phyloP scores from a whole-genome alignment of 2,797 vertebrate species.

The Micrastur ruficollis region DNA sequence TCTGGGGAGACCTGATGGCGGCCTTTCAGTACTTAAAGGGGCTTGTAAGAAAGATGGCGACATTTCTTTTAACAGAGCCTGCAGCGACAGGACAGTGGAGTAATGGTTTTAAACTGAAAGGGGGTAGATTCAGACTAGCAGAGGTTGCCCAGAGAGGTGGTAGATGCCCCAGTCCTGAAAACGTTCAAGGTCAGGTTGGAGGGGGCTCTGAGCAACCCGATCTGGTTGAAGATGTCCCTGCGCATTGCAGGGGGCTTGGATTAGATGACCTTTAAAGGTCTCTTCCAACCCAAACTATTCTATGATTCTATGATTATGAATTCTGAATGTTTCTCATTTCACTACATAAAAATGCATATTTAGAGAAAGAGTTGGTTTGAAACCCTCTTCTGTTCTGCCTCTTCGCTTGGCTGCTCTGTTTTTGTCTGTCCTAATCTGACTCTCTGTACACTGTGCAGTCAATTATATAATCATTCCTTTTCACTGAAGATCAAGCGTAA shows the following conservation, averaged over 20 bases:
- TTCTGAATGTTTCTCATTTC: background rate
- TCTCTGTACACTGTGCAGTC: background rate
- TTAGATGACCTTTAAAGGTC: background rate
- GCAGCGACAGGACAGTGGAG: background rate
- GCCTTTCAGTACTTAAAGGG: background rate
- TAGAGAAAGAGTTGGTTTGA: background rate
- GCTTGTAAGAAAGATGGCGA: background rate
- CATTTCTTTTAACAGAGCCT: background rate
- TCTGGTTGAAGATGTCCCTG: background rate
- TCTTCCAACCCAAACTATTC: background rate
- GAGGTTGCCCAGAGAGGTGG: background rate
- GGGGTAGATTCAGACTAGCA: background rate
- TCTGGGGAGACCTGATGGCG: rapidly evolving
- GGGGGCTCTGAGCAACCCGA: background rate
- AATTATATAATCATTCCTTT: background rate
- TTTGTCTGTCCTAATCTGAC: background rate
- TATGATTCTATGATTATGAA: background rate
- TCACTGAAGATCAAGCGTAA: background rate
- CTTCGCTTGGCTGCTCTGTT: background rate
- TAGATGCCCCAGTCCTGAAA: background rate
- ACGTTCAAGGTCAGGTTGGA: background rate
- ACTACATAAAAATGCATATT: background rate
- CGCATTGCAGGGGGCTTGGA: background rate
- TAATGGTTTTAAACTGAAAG: background rate
- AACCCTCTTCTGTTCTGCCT: background rate